Conservation (phyloP, 2,797 vertebrate species). For the Gallinago stenura region DNA sequence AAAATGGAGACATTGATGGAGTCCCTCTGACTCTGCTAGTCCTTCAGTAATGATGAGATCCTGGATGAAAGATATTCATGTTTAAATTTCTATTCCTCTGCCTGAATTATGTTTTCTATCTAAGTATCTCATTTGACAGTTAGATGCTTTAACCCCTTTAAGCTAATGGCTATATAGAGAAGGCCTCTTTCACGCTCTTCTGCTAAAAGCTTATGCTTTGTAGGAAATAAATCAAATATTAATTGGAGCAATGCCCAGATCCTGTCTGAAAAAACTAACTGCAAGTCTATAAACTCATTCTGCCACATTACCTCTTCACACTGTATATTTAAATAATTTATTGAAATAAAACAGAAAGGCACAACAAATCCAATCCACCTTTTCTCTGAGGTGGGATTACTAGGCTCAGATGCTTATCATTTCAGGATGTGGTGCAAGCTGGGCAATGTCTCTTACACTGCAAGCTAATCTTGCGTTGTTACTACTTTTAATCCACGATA, state of each 20-base stretch:
- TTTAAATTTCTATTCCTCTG: slow-evolving; percentile 23
- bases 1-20: background rate
- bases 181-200: slow-evolving; percentile 4
- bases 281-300: background rate
- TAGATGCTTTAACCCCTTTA: slow-evolving; percentile 4
- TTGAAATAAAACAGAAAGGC: background rate
- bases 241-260: slow-evolving; percentile 40
- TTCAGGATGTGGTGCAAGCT: background rate
- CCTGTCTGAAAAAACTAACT: background rate
- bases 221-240: slow-evolving; percentile 56
- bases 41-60: background rate
- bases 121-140: background rate
- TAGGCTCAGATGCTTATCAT: background rate
- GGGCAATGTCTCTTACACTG: background rate
- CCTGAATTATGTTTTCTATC: background rate
- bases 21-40: background rate
- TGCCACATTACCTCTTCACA: background rate
- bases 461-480: background rate
- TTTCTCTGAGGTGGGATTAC: background rate
- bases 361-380: background rate
- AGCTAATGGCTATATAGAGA: background rate
- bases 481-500: background rate
- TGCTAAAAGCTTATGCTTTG: slow-evolving; percentile 33
- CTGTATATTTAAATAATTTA: slow-evolving; percentile 14
- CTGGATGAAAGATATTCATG: background rate